Evolutionary conservation across 92 coral and sea anemone species (phyloP), one percentile per base, ranked within the genome.

Genomic region (Epizoanthus illoricatus): DNA sequence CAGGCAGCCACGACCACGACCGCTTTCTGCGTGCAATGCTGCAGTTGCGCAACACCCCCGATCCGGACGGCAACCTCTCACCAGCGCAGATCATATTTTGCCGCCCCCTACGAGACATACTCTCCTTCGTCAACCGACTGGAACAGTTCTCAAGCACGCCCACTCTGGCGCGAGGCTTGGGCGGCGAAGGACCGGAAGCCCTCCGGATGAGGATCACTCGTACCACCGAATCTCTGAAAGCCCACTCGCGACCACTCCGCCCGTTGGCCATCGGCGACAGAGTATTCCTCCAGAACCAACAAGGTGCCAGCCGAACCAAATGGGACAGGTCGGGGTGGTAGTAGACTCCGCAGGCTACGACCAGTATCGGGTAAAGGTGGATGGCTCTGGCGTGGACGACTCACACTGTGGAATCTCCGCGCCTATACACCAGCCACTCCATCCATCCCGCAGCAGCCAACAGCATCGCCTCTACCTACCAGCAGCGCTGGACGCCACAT

Each of bases 1-100:
- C 88, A 10, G 91, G 88, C 3, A 88, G 71, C 80, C 90, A 76
- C 39, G 73, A 83, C 81, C 88, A 88, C 0, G 91, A 84, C 62
- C 84, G 85, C 75, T 84, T 88, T 82, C 85, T 84, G 49, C 76
- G 75, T 42, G 84, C 76, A 33, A 70, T 69, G 16, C 36, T 71
- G 58, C 80, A 83, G n/a, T 55, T 15, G 43, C 84, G 17, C 81
- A 57, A 58, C 82, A 52, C 68, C 28, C 82, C 55, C 3, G 41
- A 52, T 66, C 43, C 66, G 21, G 81, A 76, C 64, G 2, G 65
- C 84, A 54, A 39, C 66, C 24, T 39, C 21, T 81, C 85, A 20
- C 76, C 85, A 0, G 85, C 76, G 55, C 67, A 68, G 28, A 69
- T 69, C 62, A 15, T 81, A 52, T 81, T 81, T 42, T 69, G 85